Conservation (phyloP, 2,888 invertebrate genomes). For the Acanthosepion esculentum region DNA sequence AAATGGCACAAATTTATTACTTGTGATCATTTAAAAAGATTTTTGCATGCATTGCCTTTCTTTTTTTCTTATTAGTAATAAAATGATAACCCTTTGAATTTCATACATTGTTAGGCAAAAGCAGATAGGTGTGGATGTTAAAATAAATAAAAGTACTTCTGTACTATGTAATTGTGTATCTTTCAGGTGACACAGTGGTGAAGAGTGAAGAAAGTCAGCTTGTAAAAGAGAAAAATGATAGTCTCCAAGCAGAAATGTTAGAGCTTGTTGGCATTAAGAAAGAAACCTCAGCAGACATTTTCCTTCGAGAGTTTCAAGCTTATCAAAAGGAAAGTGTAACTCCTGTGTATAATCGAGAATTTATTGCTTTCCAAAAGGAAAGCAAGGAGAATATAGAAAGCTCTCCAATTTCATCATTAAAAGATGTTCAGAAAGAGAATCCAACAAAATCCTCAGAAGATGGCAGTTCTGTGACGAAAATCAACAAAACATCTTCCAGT, state of each 20-base stretch:
- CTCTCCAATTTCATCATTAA: background rate
- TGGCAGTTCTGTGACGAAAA: background rate
- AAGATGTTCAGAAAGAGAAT: background rate
- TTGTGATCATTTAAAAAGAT: no score
- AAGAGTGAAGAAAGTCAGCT: background rate
- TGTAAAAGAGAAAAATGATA: conserved; percentile 15
- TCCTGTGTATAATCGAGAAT: conserved; percentile 20
- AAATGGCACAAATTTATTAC: no score
- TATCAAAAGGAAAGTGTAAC: conserved; percentile 35
- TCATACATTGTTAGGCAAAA: background rate
- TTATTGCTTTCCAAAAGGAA: conserved; percentile 45
- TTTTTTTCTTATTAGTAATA: no score
- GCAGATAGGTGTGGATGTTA: background rate
- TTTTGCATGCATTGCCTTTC: no score
- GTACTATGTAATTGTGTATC: background rate
- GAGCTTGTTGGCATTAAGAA: background rate
- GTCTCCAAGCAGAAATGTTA: conserved; percentile 44
- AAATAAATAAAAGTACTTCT: background rate
- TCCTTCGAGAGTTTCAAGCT: conserved; percentile 41
- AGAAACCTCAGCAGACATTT: conserved; percentile 41
- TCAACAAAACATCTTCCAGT: background rate
- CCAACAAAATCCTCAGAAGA: background rate
- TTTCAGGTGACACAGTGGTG: background rate
- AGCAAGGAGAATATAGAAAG: background rate
- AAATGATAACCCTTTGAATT: background rate